These are phyloP conservation scores for Melospiza melodia DNA, from an alignment of 2,113 vertebrate genomes.

Conservation along the genomic window DNA sequence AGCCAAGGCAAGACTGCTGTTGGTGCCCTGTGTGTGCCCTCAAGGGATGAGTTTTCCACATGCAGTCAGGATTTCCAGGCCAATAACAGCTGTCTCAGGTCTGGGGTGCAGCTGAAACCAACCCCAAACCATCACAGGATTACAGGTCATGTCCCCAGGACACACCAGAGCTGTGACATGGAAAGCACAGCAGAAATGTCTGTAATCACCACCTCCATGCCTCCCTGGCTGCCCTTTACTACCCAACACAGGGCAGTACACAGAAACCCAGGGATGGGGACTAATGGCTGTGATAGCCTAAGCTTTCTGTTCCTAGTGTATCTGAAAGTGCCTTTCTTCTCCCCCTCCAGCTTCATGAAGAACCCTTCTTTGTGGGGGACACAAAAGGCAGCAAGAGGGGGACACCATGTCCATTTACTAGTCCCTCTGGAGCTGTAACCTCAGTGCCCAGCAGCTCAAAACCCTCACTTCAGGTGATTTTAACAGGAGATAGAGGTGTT, in stretches of 20 bases:
- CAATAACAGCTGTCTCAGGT: background rate
- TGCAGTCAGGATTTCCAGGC: background rate
- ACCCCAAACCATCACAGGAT: background rate
- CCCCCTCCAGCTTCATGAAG: background rate
- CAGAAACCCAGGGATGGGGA: background rate
- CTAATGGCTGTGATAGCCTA: background rate
- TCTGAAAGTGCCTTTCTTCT: background rate
- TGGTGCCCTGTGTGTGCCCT: background rate
- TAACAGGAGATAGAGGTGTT: background rate
- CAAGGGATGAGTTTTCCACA: background rate
- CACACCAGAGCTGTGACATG: background rate
- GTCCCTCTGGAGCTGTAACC: background rate
- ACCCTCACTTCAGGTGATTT: background rate
- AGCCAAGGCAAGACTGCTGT: background rate
- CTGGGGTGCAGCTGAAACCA: background rate
- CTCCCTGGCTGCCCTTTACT: background rate
- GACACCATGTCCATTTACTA: background rate
- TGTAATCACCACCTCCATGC: accelerated
- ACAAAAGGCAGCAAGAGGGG: background rate
- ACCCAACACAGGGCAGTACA: no score
- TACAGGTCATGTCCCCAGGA: background rate
- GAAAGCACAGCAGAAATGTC: background rate
- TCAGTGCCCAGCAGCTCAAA: background rate
- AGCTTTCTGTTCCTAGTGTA: no score
- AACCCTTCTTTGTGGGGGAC: background rate